phyloP scores from a whole-genome alignment of 2,797 vertebrate genomes.

The Myiothlypis chrysogaster region DNA sequence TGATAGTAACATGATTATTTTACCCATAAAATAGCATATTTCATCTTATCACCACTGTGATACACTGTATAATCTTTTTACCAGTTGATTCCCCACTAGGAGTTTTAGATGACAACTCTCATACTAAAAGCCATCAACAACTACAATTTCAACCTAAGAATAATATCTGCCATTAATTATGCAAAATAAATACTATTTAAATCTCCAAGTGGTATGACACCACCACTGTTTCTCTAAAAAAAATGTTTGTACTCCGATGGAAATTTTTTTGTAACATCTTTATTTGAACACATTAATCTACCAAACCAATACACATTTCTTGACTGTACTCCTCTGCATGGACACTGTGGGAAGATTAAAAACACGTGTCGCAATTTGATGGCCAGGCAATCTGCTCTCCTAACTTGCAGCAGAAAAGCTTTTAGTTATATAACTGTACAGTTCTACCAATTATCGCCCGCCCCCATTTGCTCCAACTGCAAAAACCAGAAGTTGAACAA shows the following conservation, averaged over 20 bases:
- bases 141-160: not conserved
- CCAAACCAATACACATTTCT: not conserved
- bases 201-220: not conserved
- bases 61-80: not conserved
- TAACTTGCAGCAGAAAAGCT: constrained; percentile 30
- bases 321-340: constrained; percentile 45
- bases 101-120: not conserved
- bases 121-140: not conserved
- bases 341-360: constrained; percentile 56
- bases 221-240: not conserved
- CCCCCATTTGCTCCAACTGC: constrained; percentile 58
- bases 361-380: constrained; percentile 14
- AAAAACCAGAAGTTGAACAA: constrained; percentile 19
- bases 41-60: not conserved
- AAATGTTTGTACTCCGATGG: not conserved
- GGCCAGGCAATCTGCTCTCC: constrained; percentile 55
- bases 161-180: not conserved
- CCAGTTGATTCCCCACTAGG: not conserved
- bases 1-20: not conserved
- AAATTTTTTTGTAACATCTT: not conserved
- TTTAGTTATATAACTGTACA: constrained; percentile 50
- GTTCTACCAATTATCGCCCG: constrained; percentile 48
- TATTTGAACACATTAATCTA: constrained; percentile 1
- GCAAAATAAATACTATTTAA: constrained; percentile 18
- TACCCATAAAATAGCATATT: not conserved